phyloP scores from a whole-genome alignment of 2,797 vertebrate genomes.

The Astyanax mexicanus region DNA sequence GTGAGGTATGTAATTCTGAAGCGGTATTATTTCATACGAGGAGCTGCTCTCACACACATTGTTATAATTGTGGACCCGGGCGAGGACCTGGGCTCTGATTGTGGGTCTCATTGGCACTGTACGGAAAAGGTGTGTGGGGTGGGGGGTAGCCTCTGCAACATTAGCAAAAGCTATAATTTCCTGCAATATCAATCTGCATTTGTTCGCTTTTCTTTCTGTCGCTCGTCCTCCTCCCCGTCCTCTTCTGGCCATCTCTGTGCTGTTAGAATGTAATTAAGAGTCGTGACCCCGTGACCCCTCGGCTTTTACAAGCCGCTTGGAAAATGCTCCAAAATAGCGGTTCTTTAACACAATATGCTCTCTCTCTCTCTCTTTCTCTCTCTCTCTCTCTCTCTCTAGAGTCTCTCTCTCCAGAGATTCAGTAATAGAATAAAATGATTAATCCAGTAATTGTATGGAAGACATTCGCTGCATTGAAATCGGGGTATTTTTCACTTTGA shows the following conservation, averaged over 20 bases:
- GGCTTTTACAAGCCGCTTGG: slow-evolving; percentile 90
- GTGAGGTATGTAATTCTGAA: slow-evolving; percentile 22
- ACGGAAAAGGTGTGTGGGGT: slow-evolving; percentile 68
- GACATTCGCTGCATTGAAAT: slow-evolving; percentile 87
- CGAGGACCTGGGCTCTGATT: slow-evolving; percentile 85
- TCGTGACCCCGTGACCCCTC: slow-evolving; percentile 94
- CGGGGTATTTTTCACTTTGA: slow-evolving; percentile 78
- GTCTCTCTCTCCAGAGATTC: slow-evolving; percentile 66
- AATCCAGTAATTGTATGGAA: slow-evolving; percentile 91
- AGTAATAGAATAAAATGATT: slow-evolving; percentile 92
- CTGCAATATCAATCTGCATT: slow-evolving; percentile 87
- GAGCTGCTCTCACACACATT: slow-evolving; percentile 61
- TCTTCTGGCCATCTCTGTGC: slow-evolving; percentile 91
- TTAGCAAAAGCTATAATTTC: slow-evolving; percentile 92
- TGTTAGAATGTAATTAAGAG: slow-evolving; percentile 97
- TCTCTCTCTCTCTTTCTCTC: not conserved
- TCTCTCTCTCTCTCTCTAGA: slow-evolving; percentile 68
- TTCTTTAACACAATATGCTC: slow-evolving; percentile 84
- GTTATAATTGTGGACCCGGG: slow-evolving; percentile 82
- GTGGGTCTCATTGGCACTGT: slow-evolving; percentile 85
- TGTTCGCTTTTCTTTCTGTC: slow-evolving; percentile 78
- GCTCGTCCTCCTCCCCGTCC: slow-evolving; percentile 54
- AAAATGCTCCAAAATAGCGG: slow-evolving; percentile 85
- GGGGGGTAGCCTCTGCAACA: slow-evolving; percentile 75
- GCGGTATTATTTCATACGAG: slow-evolving; percentile 50